phyloP scores from a whole-genome alignment of 2,113 vertebrate species.

The Litocranius walleri region DNA sequence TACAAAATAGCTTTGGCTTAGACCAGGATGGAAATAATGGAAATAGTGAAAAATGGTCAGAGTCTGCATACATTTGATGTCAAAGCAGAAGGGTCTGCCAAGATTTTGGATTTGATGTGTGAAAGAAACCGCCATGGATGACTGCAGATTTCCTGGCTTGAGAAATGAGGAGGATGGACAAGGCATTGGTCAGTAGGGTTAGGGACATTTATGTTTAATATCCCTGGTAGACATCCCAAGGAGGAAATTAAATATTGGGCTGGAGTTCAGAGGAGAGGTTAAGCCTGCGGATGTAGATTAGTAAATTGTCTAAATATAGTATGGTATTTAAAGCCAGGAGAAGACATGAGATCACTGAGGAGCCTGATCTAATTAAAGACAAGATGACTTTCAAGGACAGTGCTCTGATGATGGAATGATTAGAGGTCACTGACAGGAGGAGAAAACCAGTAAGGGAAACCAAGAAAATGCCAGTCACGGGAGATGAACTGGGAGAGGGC shows the following conservation, averaged over 20 bases:
- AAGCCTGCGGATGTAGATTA: background rate
- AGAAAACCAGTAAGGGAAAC: background rate
- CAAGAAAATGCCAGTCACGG: background rate
- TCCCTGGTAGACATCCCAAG: background rate
- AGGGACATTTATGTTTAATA: background rate
- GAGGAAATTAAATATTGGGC: background rate
- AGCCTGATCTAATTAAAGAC: background rate
- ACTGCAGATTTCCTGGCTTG: background rate
- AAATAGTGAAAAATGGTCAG: background rate
- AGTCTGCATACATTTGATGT: background rate
- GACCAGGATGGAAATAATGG: background rate
- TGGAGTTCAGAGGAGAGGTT: background rate
- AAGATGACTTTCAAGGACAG: background rate
- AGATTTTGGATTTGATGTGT: background rate
- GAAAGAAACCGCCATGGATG: background rate
- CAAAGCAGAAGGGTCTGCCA: background rate
- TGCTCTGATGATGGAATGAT: background rate
- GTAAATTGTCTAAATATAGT: background rate
- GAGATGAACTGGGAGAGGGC: background rate
- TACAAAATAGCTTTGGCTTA: background rate
- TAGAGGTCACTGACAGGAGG: background rate
- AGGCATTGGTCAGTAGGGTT: background rate
- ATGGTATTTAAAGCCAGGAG: background rate
- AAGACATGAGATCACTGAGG: background rate
- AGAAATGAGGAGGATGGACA: background rate